A percentile compares a stretch with the other conserved stretches of the same genome.
phyloP scores from a whole-genome alignment of 2,888 invertebrate species.

The Orchesellides sinensis region DNA sequence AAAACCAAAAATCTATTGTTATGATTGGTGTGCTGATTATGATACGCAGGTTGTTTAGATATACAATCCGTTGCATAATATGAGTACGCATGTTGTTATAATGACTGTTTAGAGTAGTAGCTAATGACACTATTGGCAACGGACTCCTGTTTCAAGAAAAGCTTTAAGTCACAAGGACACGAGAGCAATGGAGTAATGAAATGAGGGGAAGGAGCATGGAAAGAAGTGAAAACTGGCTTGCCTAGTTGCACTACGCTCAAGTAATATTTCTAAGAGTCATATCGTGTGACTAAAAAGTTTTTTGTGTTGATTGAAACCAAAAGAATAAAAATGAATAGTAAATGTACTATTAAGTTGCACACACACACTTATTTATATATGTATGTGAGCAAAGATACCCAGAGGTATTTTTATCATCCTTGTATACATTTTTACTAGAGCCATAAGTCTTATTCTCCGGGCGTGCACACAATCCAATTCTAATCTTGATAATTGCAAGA shows the following conservation, averaged over 20 bases:
- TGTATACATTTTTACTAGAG: too few species aligned
- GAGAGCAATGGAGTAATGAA: neutral
- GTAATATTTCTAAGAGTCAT: too few species aligned
- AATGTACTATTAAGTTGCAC: too few species aligned
- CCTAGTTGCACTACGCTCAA: neutral
- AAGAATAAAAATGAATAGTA: neutral
- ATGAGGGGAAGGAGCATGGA: neutral
- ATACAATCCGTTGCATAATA: neutral
- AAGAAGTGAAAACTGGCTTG: constrained; percentile 6
- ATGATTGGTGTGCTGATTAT: neutral
- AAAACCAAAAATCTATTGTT: neutral
- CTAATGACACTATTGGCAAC: constrained; percentile 9
- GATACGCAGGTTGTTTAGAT: too few species aligned
- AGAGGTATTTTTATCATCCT: too few species aligned
- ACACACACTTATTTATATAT: too few species aligned
- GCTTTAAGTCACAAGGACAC: neutral
- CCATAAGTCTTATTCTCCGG: constrained; percentile 6
- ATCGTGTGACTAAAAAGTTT: too few species aligned
- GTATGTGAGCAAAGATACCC: too few species aligned
- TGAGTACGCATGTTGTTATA: neutral
- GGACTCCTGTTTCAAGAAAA: too few species aligned
- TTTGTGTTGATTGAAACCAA: neutral
- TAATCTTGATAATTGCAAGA: constrained; percentile 11
- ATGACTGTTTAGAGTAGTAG: neutral
- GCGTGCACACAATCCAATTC: constrained; percentile 7